A percentile compares a stretch with the other conserved stretches of the same genome.
Evolutionary conservation across 2,888 invertebrate genomes (phyloP).

Genomic region (Imbricaverruca yamaguchii): DNA sequence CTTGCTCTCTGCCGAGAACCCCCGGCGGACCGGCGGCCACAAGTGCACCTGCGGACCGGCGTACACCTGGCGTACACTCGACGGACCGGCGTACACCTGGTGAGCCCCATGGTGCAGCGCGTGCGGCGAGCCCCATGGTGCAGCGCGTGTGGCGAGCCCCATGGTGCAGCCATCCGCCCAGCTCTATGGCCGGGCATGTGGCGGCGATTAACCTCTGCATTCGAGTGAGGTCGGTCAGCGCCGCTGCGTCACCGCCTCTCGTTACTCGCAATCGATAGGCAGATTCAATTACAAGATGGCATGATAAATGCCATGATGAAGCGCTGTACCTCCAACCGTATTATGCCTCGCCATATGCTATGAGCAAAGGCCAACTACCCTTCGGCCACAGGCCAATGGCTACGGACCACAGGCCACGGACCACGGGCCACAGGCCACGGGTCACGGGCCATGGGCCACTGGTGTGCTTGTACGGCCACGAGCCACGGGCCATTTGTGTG

Average conservation of each 20-base stretch:
- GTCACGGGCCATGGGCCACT: background rate
- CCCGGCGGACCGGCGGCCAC: too few relatives aligned
- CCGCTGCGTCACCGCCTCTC: background rate
- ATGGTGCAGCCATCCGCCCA: background rate
- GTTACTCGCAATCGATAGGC: constrained; percentile 5
- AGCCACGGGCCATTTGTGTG: too few relatives aligned
- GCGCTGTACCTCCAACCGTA: background rate
- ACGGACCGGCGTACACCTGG: too few relatives aligned
- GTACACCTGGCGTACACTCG: too few relatives aligned
- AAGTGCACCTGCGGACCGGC: too few relatives aligned
- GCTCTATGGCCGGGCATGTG: background rate
- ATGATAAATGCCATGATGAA: background rate
- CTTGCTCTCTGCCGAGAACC: too few relatives aligned
- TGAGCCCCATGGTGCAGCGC: too few relatives aligned
- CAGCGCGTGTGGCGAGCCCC: background rate
- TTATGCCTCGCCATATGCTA: background rate
- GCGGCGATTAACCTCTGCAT: background rate
- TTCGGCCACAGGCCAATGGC: background rate
- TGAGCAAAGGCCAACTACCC: too few relatives aligned
- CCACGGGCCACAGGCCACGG: too few relatives aligned
- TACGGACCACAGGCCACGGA: background rate
- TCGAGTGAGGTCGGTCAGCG: background rate
- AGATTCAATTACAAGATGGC: background rate
- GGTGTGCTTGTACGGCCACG: background rate
- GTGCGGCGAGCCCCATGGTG: too few relatives aligned